Conservation (phyloP, 2,113 vertebrate genomes). For the Falcunculus frontatus region DNA sequence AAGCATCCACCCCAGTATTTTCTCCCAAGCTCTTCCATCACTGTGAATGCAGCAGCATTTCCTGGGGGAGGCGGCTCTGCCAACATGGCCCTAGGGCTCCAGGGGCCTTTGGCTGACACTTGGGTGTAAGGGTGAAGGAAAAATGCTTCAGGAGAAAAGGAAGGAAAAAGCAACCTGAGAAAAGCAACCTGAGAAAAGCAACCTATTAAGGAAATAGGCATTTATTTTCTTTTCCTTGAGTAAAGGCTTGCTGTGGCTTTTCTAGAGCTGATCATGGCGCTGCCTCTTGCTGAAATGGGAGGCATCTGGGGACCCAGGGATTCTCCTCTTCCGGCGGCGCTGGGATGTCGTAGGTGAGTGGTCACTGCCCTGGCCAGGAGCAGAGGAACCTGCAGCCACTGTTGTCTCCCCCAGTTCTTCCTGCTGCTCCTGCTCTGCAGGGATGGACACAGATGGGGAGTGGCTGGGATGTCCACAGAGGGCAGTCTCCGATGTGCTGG, state of each 20-base stretch:
- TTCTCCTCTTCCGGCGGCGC: neutral
- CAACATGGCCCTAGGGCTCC: neutral
- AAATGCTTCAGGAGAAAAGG: neutral
- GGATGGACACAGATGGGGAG: neutral
- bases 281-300: neutral
- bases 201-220: neutral
- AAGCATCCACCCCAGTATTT: neutral
- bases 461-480: too few relatives aligned
- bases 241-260: neutral
- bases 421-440: neutral
- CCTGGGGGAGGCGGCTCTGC: fast-evolving
- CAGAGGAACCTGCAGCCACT: neutral
- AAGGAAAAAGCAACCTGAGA: neutral
- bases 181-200: neutral
- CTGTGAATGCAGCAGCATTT: neutral
- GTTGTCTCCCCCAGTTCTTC: neutral
- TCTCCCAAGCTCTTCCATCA: neutral
- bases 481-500: fast-evolving
- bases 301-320: neutral
- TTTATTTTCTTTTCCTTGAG: neutral
- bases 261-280: neutral
- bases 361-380: neutral
- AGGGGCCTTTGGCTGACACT: neutral
- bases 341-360: fast-evolving
- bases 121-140: neutral